These are phyloP conservation scores for Bombylius discolor DNA, from an alignment of 2,888 invertebrate species.

Conservation along the genomic window DNA sequence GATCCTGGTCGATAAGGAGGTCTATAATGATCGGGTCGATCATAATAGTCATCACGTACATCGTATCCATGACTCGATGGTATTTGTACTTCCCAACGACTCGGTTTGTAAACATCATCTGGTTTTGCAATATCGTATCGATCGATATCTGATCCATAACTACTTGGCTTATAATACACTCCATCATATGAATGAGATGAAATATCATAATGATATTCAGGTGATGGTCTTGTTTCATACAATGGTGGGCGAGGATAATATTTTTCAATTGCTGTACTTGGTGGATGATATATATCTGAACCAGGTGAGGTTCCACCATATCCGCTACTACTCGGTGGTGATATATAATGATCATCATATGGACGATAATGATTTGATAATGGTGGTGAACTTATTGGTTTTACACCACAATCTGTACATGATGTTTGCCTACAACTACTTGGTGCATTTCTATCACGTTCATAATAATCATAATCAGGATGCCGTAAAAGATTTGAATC, in stretches of 20 bases:
- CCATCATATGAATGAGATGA: conserved; percentile 26
- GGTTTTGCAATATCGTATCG: conserved; percentile 27
- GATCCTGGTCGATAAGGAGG: conserved; percentile 22
- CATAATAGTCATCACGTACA: conserved; percentile 14
- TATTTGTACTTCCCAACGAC: conserved; percentile 28
- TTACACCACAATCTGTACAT: conserved; percentile 31
- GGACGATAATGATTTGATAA: conserved; percentile 29
- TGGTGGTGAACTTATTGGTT: conserved; percentile 23
- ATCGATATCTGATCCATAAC: conserved; percentile 28
- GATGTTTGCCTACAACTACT: conserved; percentile 41
- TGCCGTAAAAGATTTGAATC: conserved; percentile 39
- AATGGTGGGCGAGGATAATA: conserved; percentile 21
- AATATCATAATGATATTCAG: conserved; percentile 29
- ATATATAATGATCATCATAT: conserved; percentile 18
- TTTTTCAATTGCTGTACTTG: conserved; percentile 21
- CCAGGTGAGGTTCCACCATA: conserved; percentile 6
- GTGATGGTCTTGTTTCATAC: conserved; percentile 23
- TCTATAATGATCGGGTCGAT: conserved; percentile 26
- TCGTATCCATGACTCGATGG: conserved; percentile 27
- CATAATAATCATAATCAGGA: conserved; percentile 67
- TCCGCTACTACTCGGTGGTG: conserved; percentile 16
- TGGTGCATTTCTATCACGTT: conserved; percentile 59
- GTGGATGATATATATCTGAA: conserved; percentile 26
- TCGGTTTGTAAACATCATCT: conserved; percentile 20
- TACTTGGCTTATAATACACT: conserved; percentile 26